A percentile compares a stretch with the other conserved stretches of the same genome.
Evolutionary conservation across 1,140 invertebrate genomes (phyloP).

Genomic region (Drosophila cardini): DNA sequence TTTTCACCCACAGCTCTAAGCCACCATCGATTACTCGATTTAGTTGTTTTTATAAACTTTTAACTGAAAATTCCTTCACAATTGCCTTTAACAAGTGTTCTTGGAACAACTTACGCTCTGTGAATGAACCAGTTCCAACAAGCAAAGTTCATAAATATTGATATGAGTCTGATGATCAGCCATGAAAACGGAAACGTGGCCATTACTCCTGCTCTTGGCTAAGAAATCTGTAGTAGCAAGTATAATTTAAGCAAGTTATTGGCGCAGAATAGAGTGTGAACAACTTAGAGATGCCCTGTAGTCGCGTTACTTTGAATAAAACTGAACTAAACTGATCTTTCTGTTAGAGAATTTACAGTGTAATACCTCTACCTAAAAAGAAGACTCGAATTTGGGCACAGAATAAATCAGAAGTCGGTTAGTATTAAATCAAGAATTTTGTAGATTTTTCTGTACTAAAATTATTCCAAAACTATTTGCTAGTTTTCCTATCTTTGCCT

Average conservation of each 20-base stretch:
- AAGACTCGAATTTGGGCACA: too few species aligned
- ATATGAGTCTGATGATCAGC: slow-evolving; percentile 49
- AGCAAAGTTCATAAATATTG: slow-evolving; percentile 71
- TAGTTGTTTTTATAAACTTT: background rate
- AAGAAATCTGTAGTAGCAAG: background rate
- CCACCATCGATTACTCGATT: background rate
- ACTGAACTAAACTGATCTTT: too few species aligned
- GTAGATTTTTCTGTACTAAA: too few species aligned
- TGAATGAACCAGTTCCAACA: slow-evolving; percentile 19
- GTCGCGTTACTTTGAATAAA: too few species aligned
- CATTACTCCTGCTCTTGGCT: background rate
- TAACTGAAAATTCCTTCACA: background rate
- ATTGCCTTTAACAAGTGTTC: slow-evolving; percentile 1
- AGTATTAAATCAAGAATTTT: too few species aligned
- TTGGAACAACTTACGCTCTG: slow-evolving; percentile 23
- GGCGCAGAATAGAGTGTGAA: background rate
- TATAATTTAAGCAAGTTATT: background rate
- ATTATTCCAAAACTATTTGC: too few species aligned
- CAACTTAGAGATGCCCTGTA: background rate
- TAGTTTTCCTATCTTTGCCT: too few species aligned
- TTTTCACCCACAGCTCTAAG: background rate
- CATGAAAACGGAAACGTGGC: slow-evolving; percentile 17
- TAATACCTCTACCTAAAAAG: too few species aligned
- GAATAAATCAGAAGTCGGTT: too few species aligned
- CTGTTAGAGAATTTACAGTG: too few species aligned